These are phyloP conservation scores for Sminthopsis crassicaudata DNA, from an alignment of 2,113 vertebrate genomes.

Conservation along the genomic window DNA sequence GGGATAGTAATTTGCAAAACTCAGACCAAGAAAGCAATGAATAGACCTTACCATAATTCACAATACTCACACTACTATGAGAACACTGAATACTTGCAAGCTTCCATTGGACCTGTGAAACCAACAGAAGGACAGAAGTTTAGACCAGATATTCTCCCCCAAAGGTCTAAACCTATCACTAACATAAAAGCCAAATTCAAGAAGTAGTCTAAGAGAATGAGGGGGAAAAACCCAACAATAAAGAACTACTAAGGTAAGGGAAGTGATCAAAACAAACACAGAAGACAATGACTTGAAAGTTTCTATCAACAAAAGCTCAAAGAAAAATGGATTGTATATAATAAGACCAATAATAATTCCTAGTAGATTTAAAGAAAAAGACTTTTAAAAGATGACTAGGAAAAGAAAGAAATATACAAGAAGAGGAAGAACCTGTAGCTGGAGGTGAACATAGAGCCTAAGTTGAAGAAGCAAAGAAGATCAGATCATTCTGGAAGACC, in stretches of 20 bases:
- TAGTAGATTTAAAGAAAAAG: background rate
- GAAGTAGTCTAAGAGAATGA: background rate
- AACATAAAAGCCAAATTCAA: background rate
- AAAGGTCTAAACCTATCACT: background rate
- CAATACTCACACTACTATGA: too few relatives aligned
- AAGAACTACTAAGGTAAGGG: background rate
- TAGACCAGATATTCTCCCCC: background rate
- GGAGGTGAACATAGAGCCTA: constrained; percentile 95
- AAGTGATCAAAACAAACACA: background rate
- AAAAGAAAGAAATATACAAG: constrained; percentile 56
- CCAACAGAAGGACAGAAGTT: background rate
- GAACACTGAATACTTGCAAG: too few relatives aligned
- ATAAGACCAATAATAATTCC: background rate
- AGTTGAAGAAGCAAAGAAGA: constrained; percentile 97
- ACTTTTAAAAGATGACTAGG: too few relatives aligned
- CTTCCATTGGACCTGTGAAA: too few relatives aligned
- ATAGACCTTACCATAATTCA: too few relatives aligned
- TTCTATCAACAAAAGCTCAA: background rate
- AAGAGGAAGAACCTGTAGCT: constrained; percentile 98
- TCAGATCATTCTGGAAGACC: constrained; percentile 94
- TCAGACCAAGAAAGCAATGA: too few relatives aligned
- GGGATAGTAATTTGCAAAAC: too few relatives aligned
- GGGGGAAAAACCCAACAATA: background rate
- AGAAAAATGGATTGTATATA: background rate
- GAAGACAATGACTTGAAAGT: background rate